A percentile compares a stretch with the other conserved stretches of the same genome.
Conservation (phyloP, 2,797 vertebrate genomes). For the Enteromius anoplus region DNA sequence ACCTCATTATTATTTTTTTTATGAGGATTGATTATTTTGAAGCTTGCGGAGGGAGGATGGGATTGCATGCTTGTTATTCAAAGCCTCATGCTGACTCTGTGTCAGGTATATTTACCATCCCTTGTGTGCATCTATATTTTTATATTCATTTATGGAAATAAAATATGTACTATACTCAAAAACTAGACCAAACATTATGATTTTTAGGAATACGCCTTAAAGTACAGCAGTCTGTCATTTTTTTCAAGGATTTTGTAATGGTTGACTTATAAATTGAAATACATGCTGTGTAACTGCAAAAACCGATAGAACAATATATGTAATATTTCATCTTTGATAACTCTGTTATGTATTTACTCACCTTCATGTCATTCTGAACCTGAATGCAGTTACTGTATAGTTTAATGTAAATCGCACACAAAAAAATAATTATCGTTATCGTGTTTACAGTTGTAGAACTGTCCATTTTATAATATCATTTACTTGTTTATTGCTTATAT, state of each 20-base stretch:
- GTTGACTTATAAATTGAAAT: neutral
- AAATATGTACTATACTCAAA: neutral
- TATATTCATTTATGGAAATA: constrained; percentile 16
- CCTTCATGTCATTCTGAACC: neutral
- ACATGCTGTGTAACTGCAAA: neutral
- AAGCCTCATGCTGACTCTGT: constrained; percentile 2
- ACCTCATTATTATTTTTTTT: constrained; percentile 35
- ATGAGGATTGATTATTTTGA: constrained; percentile 32
- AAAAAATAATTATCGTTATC: neutral
- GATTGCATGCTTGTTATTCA: neutral
- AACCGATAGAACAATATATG: neutral
- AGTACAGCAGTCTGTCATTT: neutral
- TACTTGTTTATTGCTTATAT: neutral
- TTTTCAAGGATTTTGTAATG: constrained; percentile 14
- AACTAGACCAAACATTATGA: constrained; percentile 2
- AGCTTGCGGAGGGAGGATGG: constrained; percentile 2
- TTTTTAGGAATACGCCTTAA: neutral
- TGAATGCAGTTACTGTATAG: too few species aligned
- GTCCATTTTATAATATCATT: neutral
- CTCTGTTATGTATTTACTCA: neutral
- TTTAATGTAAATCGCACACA: neutral
- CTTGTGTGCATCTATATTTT: constrained; percentile 1
- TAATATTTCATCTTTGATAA: neutral
- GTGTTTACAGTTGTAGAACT: neutral
- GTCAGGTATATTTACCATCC: neutral